A percentile compares a stretch with the other conserved stretches of the same genome.
Evolutionary conservation across 2,888 invertebrate genomes (phyloP).

Genomic region (Xestoiulus laeticollis): DNA sequence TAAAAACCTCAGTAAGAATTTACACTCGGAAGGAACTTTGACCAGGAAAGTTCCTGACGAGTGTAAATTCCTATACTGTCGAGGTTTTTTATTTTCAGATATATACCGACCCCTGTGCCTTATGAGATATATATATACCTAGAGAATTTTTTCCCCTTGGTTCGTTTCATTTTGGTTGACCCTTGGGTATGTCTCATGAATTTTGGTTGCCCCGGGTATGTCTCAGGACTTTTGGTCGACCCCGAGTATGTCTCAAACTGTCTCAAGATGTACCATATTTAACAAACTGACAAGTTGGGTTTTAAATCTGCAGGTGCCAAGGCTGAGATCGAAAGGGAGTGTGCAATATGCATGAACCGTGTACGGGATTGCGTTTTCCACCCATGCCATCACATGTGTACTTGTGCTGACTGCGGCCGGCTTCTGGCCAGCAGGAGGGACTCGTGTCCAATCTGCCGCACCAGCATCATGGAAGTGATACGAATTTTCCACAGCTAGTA

Average conservation of each 20-base stretch:
- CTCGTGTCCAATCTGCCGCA: constrained; percentile 66
- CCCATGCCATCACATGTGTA: constrained; percentile 67
- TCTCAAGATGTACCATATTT: background rate
- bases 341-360: constrained; percentile 67
- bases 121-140: too few relatives aligned
- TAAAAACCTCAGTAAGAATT: too few relatives aligned
- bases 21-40: too few relatives aligned
- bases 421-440: constrained; percentile 64
- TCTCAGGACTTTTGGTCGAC: too few relatives aligned
- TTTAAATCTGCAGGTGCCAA: constrained; percentile 51
- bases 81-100: too few relatives aligned
- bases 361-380: constrained; percentile 65
- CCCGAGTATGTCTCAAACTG: background rate
- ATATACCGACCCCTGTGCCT: too few relatives aligned
- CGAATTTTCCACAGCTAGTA: constrained; percentile 63
- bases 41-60: too few relatives aligned
- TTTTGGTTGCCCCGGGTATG: too few relatives aligned
- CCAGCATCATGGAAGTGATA: constrained; percentile 64
- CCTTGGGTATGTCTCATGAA: too few relatives aligned
- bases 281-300: constrained; percentile 32
- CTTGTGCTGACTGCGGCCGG: constrained; percentile 65
- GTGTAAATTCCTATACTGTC: too few relatives aligned
- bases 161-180: too few relatives aligned
- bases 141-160: too few relatives aligned
- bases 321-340: constrained; percentile 63